Evolutionary conservation across 2,888 invertebrate genomes (phyloP).

Genomic region (Acleris cristana): DNA sequence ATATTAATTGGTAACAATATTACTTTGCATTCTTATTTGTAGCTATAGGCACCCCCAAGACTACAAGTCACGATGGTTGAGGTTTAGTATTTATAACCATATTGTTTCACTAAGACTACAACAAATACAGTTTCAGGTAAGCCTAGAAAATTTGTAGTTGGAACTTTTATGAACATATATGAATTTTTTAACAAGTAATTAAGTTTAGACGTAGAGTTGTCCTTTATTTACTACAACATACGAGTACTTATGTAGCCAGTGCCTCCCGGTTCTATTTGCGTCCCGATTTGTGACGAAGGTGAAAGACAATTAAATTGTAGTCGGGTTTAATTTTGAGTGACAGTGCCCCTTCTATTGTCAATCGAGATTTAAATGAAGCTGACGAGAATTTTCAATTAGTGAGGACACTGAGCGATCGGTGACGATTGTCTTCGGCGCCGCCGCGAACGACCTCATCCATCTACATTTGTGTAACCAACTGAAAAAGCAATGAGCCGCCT

Average conservation of each 20-base stretch:
- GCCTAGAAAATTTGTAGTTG: no score
- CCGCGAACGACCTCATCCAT: slow-evolving; percentile 73
- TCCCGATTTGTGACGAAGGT: slow-evolving; percentile 51
- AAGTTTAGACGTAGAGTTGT: slow-evolving; percentile 6
- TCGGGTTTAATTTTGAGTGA: slow-evolving; percentile 65
- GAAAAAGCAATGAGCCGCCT: slow-evolving; percentile 80
- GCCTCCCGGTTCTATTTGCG: slow-evolving; percentile 44
- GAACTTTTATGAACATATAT: no score
- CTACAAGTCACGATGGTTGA: no score
- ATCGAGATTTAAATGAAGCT: slow-evolving; percentile 79
- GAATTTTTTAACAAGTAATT: no score
- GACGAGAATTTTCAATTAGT: slow-evolving; percentile 81
- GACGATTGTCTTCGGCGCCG: slow-evolving; percentile 76
- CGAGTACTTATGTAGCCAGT: slow-evolving; percentile 39
- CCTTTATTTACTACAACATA: slow-evolving; percentile 18
- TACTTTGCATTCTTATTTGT: no score
- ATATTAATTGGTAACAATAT: no score
- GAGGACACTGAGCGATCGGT: slow-evolving; percentile 79
- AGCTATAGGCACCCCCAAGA: no score
- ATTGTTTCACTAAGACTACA: no score
- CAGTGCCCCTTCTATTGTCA: slow-evolving; percentile 64
- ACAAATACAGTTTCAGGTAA: no score
- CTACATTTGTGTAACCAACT: slow-evolving; percentile 81
- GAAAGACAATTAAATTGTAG: slow-evolving; percentile 59
- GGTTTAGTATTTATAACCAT: no score